These are phyloP conservation scores for Cydia amplana DNA, from an alignment of 1,140 invertebrate genomes.

Conservation along the genomic window DNA sequence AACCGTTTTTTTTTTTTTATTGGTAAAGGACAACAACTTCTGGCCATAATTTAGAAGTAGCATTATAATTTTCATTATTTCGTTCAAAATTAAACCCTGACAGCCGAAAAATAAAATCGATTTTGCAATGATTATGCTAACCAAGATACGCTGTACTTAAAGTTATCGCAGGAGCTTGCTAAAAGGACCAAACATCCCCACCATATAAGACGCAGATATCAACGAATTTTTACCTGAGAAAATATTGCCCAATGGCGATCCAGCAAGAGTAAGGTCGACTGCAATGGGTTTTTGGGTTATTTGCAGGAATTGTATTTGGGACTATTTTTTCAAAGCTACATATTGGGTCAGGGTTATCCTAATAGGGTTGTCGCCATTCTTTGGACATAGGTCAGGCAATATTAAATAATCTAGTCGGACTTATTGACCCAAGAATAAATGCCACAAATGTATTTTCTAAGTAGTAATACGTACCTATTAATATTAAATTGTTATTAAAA, in stretches of 20 bases:
- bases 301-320: neutral
- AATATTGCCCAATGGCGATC: neutral
- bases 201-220: neutral
- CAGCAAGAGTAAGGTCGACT: neutral
- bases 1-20: too few relatives aligned
- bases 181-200: neutral
- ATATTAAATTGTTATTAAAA: too few relatives aligned
- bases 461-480: too few relatives aligned
- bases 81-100: neutral
- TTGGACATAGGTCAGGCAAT: neutral
- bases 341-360: neutral
- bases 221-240: neutral
- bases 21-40: neutral
- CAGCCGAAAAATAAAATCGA: neutral
- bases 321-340: neutral
- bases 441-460: too few relatives aligned
- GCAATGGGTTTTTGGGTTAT: neutral
- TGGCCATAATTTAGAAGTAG: neutral
- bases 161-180: neutral
- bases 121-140: neutral
- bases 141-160: neutral
- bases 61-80: neutral
- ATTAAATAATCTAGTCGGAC: neutral
- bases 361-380: neutral
- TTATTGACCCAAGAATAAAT: too few relatives aligned